These are phyloP conservation scores for Periophthalmodon schlosseri DNA, from an alignment of 2,113 vertebrate species.

Conservation along the genomic window DNA sequence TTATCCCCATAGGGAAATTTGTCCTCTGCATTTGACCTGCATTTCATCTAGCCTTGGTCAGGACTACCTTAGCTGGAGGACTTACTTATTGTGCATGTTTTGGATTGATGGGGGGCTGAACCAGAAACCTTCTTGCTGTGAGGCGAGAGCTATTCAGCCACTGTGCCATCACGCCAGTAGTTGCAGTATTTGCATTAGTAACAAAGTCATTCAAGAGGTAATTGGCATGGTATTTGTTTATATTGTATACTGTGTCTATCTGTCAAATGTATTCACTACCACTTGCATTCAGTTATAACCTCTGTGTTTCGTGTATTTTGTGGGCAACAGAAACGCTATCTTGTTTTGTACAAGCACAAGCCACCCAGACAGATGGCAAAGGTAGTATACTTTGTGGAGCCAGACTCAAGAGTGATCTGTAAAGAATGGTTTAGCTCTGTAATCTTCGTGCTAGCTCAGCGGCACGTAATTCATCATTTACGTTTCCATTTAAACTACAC, in stretches of 20 bases:
- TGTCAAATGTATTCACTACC: neutral
- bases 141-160: too few relatives aligned
- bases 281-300: neutral
- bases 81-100: too few relatives aligned
- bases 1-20: too few relatives aligned
- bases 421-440: neutral
- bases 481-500: slow-evolving; percentile 4
- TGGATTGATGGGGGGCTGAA: too few relatives aligned
- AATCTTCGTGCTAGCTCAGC: neutral
- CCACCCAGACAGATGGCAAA: neutral
- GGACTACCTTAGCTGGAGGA: too few relatives aligned
- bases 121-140: too few relatives aligned
- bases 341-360: too few relatives aligned
- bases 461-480: neutral
- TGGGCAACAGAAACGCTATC: neutral
- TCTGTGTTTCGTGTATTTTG: neutral
- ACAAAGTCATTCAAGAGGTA: neutral
- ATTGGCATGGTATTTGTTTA: too few relatives aligned
- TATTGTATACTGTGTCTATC: too few relatives aligned
- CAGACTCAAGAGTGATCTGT: neutral
- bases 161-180: neutral
- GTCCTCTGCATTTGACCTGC: too few relatives aligned
- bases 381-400: neutral
- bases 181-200: neutral
- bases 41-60: too few relatives aligned